Conservation (phyloP, 2,888 invertebrate genomes). For the Chesias legatella region DNA sequence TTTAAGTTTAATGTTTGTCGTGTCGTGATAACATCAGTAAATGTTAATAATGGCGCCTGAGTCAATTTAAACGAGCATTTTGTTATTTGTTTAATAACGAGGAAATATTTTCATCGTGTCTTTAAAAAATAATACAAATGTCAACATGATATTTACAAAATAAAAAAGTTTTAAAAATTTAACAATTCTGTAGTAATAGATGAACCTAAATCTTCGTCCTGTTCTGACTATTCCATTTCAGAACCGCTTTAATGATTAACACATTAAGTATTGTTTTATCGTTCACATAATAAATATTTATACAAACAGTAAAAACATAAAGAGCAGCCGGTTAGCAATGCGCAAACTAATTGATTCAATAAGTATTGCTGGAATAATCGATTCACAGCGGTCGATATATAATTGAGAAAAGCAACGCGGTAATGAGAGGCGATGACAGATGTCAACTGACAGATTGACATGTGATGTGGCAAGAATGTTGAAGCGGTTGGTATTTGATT, state of each 20-base stretch:
- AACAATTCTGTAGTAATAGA: too few relatives aligned
- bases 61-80: slow-evolving; percentile 3
- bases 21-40: slow-evolving; percentile 8
- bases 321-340: slow-evolving; percentile 19
- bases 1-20: slow-evolving; percentile 7
- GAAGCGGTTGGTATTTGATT: neutral
- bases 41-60: slow-evolving; percentile 6
- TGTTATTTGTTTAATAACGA: neutral
- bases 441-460: slow-evolving; percentile 30
- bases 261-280: slow-evolving; percentile 14
- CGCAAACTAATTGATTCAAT: slow-evolving; percentile 26
- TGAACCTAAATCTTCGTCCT: slow-evolving; percentile 1
- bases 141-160: too few relatives aligned
- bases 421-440: slow-evolving; percentile 19
- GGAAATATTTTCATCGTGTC: too few relatives aligned
- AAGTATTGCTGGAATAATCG: slow-evolving; percentile 16
- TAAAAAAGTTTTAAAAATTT: too few relatives aligned
- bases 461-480: slow-evolving; percentile 14
- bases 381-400: slow-evolving; percentile 10
- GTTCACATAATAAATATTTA: slow-evolving; percentile 26
- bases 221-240: slow-evolving; percentile 12
- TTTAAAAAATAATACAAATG: too few relatives aligned
- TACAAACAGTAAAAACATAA: slow-evolving; percentile 24
- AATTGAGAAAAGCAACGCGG: slow-evolving; percentile 20
- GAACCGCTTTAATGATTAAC: slow-evolving; percentile 14